Base-by-base conservation (phyloP, 92 coral and sea anemone genomes). In the Umimayanthus kanabou region DNA sequence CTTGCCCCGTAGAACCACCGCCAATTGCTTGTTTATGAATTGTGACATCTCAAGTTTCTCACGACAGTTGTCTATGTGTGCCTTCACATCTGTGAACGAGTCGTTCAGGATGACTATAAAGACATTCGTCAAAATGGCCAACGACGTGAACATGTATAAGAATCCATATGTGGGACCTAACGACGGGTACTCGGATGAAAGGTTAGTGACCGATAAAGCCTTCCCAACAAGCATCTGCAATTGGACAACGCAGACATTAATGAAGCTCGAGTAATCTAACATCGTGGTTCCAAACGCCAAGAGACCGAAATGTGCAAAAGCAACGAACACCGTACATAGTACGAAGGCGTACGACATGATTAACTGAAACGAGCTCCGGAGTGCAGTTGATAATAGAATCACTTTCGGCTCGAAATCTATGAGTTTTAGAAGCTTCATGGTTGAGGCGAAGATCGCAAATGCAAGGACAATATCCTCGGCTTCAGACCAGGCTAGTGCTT, bases 1-100 rank as follows among this genome's bases (percentile, higher is more conserved):
- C 25, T 73, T 33, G 20, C 77, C 77, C 16, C 77, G 39, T 11
- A 73, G 39, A 29, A 30, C 25, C 42, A 39, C 77, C 42, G 77
- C 42, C 77, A 73, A 11, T 73, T 73, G 77, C 22, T 73, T 73
- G 9, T 74, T 87, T 10, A 89, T 70, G 57, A 85, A 89, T 4
- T 78, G 29, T 33, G 87, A 84, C 92, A 89, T 89, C 49, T 89
- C 92, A 11, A 89, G 81, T 45, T 85, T 88, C 3, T 78, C 89
- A 7, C 85, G 80, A 67, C 88, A 23, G 37, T 78, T 79, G 20
- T 89, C 89, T 8, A 73, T 74, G 70, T 71, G 57, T 1, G 28
- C 74, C 39, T 71, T 84, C 10, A 87, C 89, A 55, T 85, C 89
- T n/a, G 80, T 2, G 75, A 84, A 89, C 2, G 92, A 85, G 42